Evolutionary conservation across 2,113 vertebrate species (phyloP).

Genomic region (Eulacestoma nigropectus): DNA sequence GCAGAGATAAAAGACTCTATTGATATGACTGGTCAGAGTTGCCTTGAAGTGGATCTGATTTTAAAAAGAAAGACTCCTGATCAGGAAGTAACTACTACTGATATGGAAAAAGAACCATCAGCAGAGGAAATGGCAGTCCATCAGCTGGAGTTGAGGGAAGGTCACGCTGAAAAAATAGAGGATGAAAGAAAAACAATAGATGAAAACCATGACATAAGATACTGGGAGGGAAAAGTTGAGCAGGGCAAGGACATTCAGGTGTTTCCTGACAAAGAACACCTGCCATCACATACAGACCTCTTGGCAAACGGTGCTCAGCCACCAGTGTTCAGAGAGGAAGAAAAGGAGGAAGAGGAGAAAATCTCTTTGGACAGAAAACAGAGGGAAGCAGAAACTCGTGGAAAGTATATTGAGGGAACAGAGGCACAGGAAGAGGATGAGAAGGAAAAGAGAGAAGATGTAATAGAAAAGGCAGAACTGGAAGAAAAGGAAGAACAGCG

Average conservation of each 20-base stretch:
- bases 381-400: constrained; percentile 71
- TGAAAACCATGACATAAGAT: constrained; percentile 62
- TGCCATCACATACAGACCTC: constrained; percentile 12
- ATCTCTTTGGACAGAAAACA: constrained; percentile 70
- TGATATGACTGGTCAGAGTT: neutral
- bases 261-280: constrained; percentile 13
- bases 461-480: constrained; percentile 91
- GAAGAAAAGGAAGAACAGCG: constrained; percentile 84
- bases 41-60: constrained; percentile 26
- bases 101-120: constrained; percentile 56
- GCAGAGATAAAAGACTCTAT: constrained; percentile 8
- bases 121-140: constrained; percentile 56
- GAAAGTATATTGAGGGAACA: constrained; percentile 41
- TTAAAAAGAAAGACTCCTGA: constrained; percentile 57
- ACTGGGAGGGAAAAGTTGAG: constrained; percentile 27
- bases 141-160: constrained; percentile 32
- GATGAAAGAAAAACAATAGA: constrained; percentile 71
- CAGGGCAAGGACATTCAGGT: constrained; percentile 56
- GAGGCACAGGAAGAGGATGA: constrained; percentile 77
- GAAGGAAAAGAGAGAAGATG: constrained; percentile 77
- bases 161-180: constrained; percentile 61
- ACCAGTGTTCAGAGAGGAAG: constrained; percentile 30
- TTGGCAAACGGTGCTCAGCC: neutral
- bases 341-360: constrained; percentile 61
- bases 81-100: constrained; percentile 60